Base-by-base conservation (phyloP, 1,140 invertebrate genomes). In the Frieseomelitta varia region DNA sequence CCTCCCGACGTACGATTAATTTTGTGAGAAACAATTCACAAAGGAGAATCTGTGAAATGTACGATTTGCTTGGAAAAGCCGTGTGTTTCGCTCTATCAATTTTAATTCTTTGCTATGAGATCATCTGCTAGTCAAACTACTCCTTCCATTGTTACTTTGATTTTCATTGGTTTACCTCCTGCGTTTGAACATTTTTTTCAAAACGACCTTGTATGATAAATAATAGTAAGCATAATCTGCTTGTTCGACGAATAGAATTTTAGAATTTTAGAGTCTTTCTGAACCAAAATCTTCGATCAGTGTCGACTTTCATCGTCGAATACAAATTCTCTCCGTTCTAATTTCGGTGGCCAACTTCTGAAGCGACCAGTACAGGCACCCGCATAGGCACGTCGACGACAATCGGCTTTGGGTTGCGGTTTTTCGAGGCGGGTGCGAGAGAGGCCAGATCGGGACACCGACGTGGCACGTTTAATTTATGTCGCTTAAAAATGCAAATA, bases 401-500 rank as follows among this genome's bases (percentile, higher is more conserved):
- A 85, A 87, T 88, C 85, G 78, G 34, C 76, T 81, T 78, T 58
- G 65, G 63, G 63, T 77, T 56, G 85, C n/a, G 56, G 82, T 80
- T 79, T 81, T 73, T 69, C 80, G 58, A 61, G 15, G 71, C 71
- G 61, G 55, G 30, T 53, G 53, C 73, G 19, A 56, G 30, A 24
- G 27, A 56, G 30, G 24, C 24, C 47, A 27, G 69, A 51, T 17
- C 51, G 15, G 72, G 34, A 51, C 24, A 68, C 10, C 27, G n/a
- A 53, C 27, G 79, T 65, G 74, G 74, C 69, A 21, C 63, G 56
- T 65, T 88, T 90, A 90, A 92, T 92, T 92, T 87, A 91, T 88
- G 85, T 80, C 83, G 83, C 51, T 85, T 87, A 86, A 84, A 86
- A 88, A 91, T 91, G 91, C 88, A 91, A 92, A 92, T 91, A 67